Percentiles rank a stretch among this genome's conserved stretches.
Evolutionary conservation across 2,888 invertebrate genomes (phyloP).

Genomic region (Pollenia labialis): DNA sequence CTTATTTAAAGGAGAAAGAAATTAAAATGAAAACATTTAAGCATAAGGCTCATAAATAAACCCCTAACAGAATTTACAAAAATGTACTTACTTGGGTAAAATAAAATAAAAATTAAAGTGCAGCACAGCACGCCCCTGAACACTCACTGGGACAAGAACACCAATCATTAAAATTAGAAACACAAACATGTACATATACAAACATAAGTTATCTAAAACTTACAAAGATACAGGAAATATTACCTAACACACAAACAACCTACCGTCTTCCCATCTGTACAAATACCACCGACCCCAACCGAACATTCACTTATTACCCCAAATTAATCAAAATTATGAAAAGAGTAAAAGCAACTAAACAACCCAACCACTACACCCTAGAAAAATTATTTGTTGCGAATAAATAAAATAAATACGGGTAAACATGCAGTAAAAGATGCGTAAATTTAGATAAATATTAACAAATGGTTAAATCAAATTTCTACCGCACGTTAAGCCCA

Average conservation of each 20-base stretch:
- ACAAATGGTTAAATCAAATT: constrained; percentile 53
- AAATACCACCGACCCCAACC: not conserved
- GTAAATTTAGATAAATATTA: constrained; percentile 60
- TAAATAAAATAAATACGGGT: constrained; percentile 56
- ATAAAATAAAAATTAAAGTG: constrained; percentile 30
- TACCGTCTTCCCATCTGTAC: not conserved
- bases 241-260: not conserved
- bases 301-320: constrained; percentile 1
- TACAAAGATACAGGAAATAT: constrained; percentile 2
- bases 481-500: constrained; percentile 14
- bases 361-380: not conserved
- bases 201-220: too few relatives aligned
- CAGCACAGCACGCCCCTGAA: constrained; percentile 24
- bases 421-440: constrained; percentile 56
- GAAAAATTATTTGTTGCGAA: constrained; percentile 47
- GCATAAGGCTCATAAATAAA: constrained; percentile 10
- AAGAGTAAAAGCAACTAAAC: not conserved
- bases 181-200: too few relatives aligned
- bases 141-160: not conserved
- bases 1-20: constrained; percentile 45
- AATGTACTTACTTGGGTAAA: not conserved
- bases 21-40: constrained; percentile 21
- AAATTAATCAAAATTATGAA: constrained; percentile 9
- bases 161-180: not conserved
- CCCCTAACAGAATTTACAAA: not conserved